Evolutionary conservation across 2,888 invertebrate genomes (phyloP).

Genomic region (Brenthis hecate): DNA sequence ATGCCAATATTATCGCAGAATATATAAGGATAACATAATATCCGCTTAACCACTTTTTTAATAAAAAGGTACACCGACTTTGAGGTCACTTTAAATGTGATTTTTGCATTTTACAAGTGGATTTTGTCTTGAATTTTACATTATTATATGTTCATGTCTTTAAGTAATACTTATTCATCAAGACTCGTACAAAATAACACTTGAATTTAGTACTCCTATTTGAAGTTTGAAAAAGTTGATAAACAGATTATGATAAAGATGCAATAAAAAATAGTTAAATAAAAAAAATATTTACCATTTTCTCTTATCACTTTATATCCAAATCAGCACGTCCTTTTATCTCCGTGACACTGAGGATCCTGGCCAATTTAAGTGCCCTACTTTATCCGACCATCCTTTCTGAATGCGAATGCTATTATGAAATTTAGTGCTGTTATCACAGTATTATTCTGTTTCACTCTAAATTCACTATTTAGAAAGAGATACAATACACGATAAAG

Average conservation of each 20-base stretch:
- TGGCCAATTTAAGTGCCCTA: conserved; percentile 62
- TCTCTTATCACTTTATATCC: conserved; percentile 19
- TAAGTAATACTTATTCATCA: too few species aligned
- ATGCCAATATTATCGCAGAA: too few species aligned
- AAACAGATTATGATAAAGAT: too few species aligned
- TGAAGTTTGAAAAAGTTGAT: neutral
- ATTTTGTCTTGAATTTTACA: too few species aligned
- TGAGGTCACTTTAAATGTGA: too few species aligned
- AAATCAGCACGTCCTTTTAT: conserved; percentile 37
- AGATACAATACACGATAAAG: conserved; percentile 40
- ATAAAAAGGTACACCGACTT: too few species aligned
- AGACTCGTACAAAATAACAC: too few species aligned
- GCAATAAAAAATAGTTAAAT: conserved; percentile 1
- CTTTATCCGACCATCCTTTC: conserved; percentile 52
- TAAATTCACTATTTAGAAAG: conserved; percentile 38
- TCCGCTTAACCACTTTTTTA: too few species aligned
- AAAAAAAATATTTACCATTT: conserved; percentile 59
- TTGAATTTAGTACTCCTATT: too few species aligned
- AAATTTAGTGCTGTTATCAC: conserved; percentile 50
- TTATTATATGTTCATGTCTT: too few species aligned
- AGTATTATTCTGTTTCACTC: conserved; percentile 42
- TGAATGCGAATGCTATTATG: conserved; percentile 54
- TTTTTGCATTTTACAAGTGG: too few species aligned
- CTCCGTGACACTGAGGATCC: conserved; percentile 45
- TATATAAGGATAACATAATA: too few species aligned